A percentile compares a stretch with the other conserved stretches of the same genome.
Evolutionary conservation across 2,113 vertebrate genomes (phyloP).

Genomic region (Rhinichthys klamathensis): DNA sequence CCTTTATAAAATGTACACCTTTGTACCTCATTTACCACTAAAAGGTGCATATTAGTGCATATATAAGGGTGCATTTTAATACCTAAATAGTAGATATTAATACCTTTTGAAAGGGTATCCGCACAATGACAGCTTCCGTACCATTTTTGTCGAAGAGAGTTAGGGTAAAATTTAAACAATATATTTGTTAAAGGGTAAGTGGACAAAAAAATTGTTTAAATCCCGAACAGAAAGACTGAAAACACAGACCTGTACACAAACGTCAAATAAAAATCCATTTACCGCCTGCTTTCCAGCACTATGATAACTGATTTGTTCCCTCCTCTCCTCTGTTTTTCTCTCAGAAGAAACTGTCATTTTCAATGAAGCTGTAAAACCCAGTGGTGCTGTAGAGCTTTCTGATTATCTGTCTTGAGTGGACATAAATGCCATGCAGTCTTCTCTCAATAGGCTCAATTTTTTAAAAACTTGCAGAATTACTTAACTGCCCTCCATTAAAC

Average conservation of each 20-base stretch:
- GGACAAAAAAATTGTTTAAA: too few species aligned
- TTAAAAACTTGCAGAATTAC: constrained; percentile 75
- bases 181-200: too few species aligned
- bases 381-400: constrained; percentile 52
- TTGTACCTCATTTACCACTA: not conserved
- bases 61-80: not conserved
- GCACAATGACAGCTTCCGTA: not conserved
- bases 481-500: constrained; percentile 78
- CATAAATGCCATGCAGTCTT: constrained; percentile 73
- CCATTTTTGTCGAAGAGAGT: not conserved
- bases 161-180: too few species aligned
- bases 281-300: not conserved
- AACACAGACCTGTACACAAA: not conserved
- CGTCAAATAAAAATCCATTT: not conserved
- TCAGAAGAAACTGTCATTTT: constrained; percentile 34
- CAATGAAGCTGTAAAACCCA: constrained; percentile 56
- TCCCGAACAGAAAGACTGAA: not conserved
- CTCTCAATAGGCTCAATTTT: constrained; percentile 72
- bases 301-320: not conserved
- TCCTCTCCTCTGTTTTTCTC: not conserved
- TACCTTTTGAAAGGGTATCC: not conserved
- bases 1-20: not conserved
- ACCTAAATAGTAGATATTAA: not conserved
- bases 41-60: not conserved
- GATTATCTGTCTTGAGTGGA: constrained; percentile 79